A percentile compares a stretch with the other conserved stretches of the same genome.
Conservation (phyloP, 2,888 invertebrate species). For the Aromia moschata region DNA sequence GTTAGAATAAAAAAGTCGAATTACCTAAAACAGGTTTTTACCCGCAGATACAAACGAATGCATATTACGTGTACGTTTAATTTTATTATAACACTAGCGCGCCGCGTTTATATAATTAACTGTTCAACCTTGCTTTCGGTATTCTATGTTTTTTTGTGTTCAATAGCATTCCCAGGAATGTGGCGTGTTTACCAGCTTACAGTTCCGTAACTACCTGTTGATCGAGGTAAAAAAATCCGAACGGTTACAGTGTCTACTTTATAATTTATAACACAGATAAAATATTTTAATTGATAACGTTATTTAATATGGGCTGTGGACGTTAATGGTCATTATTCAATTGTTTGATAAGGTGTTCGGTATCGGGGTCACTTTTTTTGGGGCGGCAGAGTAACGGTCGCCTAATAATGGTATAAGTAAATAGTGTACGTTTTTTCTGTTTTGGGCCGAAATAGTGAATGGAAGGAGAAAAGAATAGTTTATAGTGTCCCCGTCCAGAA, state of each 20-base stretch:
- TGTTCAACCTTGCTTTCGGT: constrained; percentile 22
- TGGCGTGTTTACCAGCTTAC: constrained; percentile 1
- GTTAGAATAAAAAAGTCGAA: background rate
- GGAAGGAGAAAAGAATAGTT: too few species aligned
- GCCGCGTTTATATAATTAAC: constrained; percentile 9
- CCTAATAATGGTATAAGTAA: too few species aligned
- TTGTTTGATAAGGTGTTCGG: too few species aligned
- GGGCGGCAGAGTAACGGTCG: too few species aligned
- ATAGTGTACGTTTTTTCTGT: too few species aligned
- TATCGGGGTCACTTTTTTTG: too few species aligned
- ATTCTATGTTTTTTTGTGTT: constrained; percentile 7
- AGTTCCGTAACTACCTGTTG: constrained; percentile 6
- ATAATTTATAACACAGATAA: background rate
- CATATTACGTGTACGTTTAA: constrained; percentile 5
- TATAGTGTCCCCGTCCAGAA: too few species aligned
- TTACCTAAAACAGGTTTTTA: background rate
- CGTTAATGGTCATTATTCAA: too few species aligned
- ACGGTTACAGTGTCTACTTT: background rate
- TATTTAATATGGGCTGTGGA: too few species aligned
- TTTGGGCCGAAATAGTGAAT: too few species aligned
- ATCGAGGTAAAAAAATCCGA: background rate
- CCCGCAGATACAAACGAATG: background rate
- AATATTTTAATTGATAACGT: too few species aligned
- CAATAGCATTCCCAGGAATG: constrained; percentile 16
- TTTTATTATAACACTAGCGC: constrained; percentile 11